Percentiles rank a stretch among this genome's conserved stretches.
These are phyloP conservation scores for Lapara coniferarum DNA, from an alignment of 2,888 invertebrate genomes.

Conservation along the genomic window DNA sequence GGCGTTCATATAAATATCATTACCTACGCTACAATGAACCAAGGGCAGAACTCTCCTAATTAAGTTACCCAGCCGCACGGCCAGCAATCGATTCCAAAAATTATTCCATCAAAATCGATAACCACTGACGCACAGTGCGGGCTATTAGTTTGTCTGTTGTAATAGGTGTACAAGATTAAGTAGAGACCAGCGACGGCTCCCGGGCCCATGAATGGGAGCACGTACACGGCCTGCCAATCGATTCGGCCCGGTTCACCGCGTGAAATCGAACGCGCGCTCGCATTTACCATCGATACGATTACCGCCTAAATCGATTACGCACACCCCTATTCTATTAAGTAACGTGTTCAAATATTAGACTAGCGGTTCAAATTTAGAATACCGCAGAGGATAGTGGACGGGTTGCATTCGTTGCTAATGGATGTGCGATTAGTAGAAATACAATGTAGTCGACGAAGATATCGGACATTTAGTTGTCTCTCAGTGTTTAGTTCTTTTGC, in stretches of 20 bases:
- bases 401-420: background rate
- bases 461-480: background rate
- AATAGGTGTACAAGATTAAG: slow-evolving; percentile 28
- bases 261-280: slow-evolving; percentile 76
- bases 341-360: slow-evolving; percentile 34
- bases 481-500: no score
- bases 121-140: slow-evolving; percentile 17
- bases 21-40: background rate
- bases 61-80: background rate
- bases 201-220: slow-evolving; percentile 58
- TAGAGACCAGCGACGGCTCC: slow-evolving; percentile 44
- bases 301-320: slow-evolving; percentile 68
- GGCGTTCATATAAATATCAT: no score
- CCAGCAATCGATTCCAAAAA: slow-evolving; percentile 17
- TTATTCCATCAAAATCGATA: slow-evolving; percentile 24
- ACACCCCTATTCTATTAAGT: slow-evolving; percentile 53
- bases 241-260: slow-evolving; percentile 72
- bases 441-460: background rate
- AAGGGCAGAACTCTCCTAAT: background rate
- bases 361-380: slow-evolving; percentile 1
- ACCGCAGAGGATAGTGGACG: background rate
- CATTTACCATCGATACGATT: slow-evolving; percentile 67
- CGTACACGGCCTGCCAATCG: slow-evolving; percentile 63
- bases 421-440: background rate
- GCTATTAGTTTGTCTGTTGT: slow-evolving; percentile 28